Conservation (phyloP, 2,113 vertebrate species). For the Bujurquina vittata region DNA sequence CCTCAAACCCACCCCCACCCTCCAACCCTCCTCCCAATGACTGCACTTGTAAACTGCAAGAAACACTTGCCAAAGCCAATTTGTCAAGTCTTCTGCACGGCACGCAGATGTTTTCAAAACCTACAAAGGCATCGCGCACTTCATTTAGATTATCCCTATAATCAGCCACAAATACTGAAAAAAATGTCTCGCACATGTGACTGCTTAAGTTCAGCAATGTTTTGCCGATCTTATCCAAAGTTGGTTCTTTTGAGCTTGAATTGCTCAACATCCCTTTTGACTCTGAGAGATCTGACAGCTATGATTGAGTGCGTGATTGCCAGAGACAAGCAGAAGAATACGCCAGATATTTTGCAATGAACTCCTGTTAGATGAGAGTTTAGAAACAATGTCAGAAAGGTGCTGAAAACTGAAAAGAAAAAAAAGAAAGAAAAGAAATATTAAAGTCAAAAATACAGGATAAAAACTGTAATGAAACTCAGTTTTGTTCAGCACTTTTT, state of each 20-base stretch:
- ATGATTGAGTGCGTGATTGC: slow-evolving; percentile 25
- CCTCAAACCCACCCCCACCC: too few species aligned
- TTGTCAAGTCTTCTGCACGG: background rate
- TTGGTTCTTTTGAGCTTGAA: slow-evolving; percentile 5
- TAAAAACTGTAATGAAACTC: background rate
- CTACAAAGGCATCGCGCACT: background rate
- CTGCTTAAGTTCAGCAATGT: background rate
- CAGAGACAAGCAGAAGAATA: slow-evolving; percentile 17
- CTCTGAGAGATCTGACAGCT: slow-evolving; percentile 23
- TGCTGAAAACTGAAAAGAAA: background rate
- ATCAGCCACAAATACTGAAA: background rate
- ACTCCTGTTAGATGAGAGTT: background rate
- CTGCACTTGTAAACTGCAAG: background rate
- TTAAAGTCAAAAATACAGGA: background rate
- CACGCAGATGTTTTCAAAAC: background rate
- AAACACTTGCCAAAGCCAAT: background rate
- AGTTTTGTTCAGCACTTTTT: background rate
- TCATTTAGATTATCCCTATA: background rate
- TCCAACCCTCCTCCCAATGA: background rate
- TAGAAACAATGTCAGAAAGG: background rate
- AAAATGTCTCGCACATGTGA: slow-evolving; percentile 14
- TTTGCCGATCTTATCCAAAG: slow-evolving; percentile 16
- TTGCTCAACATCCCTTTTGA: slow-evolving; percentile 51
- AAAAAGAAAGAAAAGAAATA: background rate
- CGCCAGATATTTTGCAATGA: slow-evolving; percentile 49